These are phyloP conservation scores for Macrosiphum euphorbiae DNA, from an alignment of 2,888 invertebrate species.

Conservation along the genomic window DNA sequence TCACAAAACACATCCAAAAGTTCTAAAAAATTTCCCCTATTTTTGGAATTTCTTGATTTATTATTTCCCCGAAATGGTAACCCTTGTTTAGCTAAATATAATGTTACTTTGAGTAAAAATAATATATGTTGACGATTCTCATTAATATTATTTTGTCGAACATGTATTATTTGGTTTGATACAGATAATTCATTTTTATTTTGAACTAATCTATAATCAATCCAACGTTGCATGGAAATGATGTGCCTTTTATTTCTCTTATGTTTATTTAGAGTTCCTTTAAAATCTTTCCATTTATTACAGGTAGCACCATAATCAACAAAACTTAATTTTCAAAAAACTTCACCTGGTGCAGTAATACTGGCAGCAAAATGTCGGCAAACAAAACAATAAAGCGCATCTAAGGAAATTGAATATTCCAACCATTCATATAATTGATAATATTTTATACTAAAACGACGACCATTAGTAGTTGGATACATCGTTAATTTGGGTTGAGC, in stretches of 20 bases:
- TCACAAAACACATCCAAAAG: constrained; percentile 6
- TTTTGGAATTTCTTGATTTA: constrained; percentile 8
- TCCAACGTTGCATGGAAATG: neutral
- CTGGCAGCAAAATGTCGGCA: neutral
- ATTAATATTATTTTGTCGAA: neutral
- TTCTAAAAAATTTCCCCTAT: constrained; percentile 12
- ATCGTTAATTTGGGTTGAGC: too few species aligned
- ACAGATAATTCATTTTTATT: neutral
- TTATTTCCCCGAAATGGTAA: neutral
- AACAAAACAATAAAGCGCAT: constrained; percentile 18
- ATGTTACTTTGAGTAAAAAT: constrained; percentile 16
- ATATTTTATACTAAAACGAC: neutral
- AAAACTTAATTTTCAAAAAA: constrained; percentile 14
- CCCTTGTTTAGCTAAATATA: constrained; percentile 8
- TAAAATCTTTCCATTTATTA: constrained; percentile 24
- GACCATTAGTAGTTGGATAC: too few species aligned
- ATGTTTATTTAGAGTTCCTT: constrained; percentile 3
- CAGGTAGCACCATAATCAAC: constrained; percentile 17
- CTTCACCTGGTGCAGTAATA: neutral
- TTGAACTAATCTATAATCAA: neutral
- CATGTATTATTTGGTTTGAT: neutral
- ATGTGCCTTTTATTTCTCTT: constrained; percentile 10
- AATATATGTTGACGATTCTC: constrained; percentile 6
- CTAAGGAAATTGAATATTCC: constrained; percentile 17
- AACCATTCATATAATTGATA: neutral